Conservation (phyloP, 2,888 invertebrate genomes). For the Tiliacea aurago region DNA sequence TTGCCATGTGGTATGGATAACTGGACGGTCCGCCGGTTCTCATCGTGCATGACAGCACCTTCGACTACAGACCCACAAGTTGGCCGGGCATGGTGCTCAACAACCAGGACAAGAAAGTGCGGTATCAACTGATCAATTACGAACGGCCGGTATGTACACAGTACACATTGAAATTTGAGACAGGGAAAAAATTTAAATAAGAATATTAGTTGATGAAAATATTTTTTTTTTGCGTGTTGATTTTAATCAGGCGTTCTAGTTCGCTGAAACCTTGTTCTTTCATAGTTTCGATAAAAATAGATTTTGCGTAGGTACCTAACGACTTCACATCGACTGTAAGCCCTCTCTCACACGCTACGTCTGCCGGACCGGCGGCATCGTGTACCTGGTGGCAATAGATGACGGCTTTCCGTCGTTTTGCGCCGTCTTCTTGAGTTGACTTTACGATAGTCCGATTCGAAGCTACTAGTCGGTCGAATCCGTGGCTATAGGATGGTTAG, state of each 20-base stretch:
- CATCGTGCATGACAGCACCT: constrained; percentile 87
- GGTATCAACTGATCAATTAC: constrained; percentile 85
- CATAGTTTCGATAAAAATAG: not conserved
- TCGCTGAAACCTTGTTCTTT: not conserved
- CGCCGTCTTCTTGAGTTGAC: not conserved
- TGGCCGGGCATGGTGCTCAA: constrained; percentile 86
- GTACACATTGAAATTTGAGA: not conserved
- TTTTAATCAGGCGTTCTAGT: constrained; percentile 10
- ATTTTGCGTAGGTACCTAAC: not conserved
- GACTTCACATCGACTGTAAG: not conserved
- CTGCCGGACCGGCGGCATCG: not conserved
- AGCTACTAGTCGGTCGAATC: not conserved
- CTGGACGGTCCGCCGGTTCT: constrained; percentile 84
- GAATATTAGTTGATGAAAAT: not conserved
- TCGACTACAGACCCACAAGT: constrained; percentile 86
- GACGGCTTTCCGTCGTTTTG: not conserved
- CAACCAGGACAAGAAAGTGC: constrained; percentile 86
- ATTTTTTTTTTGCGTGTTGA: not conserved
- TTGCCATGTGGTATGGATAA: constrained; percentile 85
- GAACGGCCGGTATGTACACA: constrained; percentile 78
- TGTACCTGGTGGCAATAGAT: no score
- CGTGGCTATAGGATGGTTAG: not conserved
- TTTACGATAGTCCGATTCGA: not conserved
- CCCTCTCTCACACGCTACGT: not conserved
- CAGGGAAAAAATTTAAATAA: not conserved